Base-by-base conservation (phyloP, 92 coral and sea anemone species). In the Isaurus tuberculatus region DNA sequence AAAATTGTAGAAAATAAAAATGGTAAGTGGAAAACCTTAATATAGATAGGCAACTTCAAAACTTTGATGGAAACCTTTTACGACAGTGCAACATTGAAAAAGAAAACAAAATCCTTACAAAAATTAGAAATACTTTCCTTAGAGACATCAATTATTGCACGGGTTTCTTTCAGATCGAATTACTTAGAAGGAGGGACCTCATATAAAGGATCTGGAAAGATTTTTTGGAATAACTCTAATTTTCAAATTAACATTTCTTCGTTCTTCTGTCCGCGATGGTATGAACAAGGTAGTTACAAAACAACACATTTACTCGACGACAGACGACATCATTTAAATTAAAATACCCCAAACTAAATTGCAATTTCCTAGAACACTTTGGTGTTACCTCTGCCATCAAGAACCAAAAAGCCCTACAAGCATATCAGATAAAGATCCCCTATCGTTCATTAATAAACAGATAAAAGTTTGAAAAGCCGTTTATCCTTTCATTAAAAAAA, bases 101-200 rank as follows among this genome's bases (percentile, higher is more conserved):
- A 61, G 67, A 63, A 63, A 25, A 63, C 68, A 63, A 23, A 63
- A 63, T 63, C 26, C 68, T 25, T 63, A 63, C 31, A 63, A 63
- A 63, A 26, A 25, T 26, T 25, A 63, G 22, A 60, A 25, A 63
- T 63, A 63, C 33, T 25, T 63, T 26, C 5, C 16, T 63, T 3
- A 63, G 1, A 63, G 3, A 23, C 33, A 23, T 61, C 61, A 23
- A 28, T 63, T 63, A 25, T 63, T 63, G 68, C 32, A 2, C 19
- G 61, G 58, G 23, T 1, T 22, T 60, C 31, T 9, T 17, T 7
- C 30, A 60, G 30, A 60, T 22, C 30, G 15, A 60, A 60, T 26
- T 60, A 26, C 23, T 60, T 60, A 26, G 30, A 60, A 60, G 66
- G 30, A 2, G 32, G 66, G 28, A 60, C 31, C 31, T 60, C 30